Evolutionary conservation across 2,888 invertebrate genomes (phyloP).

Genomic region (Seira musarum): DNA sequence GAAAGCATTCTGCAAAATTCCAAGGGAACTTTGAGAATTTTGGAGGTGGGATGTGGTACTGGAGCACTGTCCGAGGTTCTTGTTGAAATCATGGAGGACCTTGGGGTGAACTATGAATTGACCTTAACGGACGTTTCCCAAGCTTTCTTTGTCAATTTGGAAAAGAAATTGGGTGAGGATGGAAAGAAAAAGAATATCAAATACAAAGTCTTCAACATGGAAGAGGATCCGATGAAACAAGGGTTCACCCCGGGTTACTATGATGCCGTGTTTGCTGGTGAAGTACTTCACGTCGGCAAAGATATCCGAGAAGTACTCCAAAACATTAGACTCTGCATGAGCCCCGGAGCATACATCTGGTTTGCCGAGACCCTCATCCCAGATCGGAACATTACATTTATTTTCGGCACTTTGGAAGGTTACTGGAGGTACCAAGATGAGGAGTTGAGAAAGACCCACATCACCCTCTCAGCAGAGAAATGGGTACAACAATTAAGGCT

Average conservation of each 20-base stretch:
- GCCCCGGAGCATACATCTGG: slow-evolving; percentile 36
- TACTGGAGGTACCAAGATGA: slow-evolving; percentile 56
- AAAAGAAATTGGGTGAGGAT: slow-evolving; percentile 39
- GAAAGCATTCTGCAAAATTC: not conserved
- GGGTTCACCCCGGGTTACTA: slow-evolving; percentile 54
- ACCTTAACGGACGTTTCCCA: slow-evolving; percentile 51
- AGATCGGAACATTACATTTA: slow-evolving; percentile 45
- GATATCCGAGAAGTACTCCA: slow-evolving; percentile 32
- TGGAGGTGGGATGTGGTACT: slow-evolving; percentile 4
- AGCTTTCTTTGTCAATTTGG: slow-evolving; percentile 48
- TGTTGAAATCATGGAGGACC: slow-evolving; percentile 25
- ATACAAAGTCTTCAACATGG: slow-evolving; percentile 54
- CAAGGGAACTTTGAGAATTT: not conserved
- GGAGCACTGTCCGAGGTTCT: slow-evolving; percentile 22
- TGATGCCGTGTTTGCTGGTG: slow-evolving; percentile 45
- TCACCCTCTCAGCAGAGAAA: slow-evolving; percentile 20
- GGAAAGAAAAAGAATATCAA: slow-evolving; percentile 40
- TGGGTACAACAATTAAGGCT: slow-evolving; percentile 36
- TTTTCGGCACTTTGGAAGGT: slow-evolving; percentile 55
- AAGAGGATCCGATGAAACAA: slow-evolving; percentile 56
- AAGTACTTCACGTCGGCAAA: slow-evolving; percentile 54
- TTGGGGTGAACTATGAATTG: slow-evolving; percentile 22
- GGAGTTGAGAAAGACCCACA: slow-evolving; percentile 40
- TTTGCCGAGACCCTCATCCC: slow-evolving; percentile 37
- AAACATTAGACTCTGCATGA: slow-evolving; percentile 32